Base-by-base conservation (phyloP, 2,888 invertebrate genomes). In the Automeris io region DNA sequence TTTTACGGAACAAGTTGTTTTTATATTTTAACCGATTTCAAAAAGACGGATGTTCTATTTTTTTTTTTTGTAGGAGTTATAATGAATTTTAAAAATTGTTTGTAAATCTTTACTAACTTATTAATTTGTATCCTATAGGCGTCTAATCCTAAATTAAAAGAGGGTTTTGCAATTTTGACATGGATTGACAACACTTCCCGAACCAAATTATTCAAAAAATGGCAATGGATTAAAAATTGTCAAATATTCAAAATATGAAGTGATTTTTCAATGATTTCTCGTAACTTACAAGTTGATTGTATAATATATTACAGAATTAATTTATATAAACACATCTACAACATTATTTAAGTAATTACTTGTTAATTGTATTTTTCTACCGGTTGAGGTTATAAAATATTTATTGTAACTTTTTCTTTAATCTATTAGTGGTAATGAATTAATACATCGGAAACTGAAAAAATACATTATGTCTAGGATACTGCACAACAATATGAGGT, bases 401-500 rank as follows among this genome's bases (percentile, higher is more conserved):
- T 52, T 29, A 53, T 54, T 41, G 49, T 50, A 46, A 36, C 49
- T 51, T 49, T 53, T 61, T 59, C 54, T 57, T 53, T 45, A 45
- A 39, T 46, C 56, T 53, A 47, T 44, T 54, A 54, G 60, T 70
- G 69, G 73, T 73, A 73, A 76, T 70, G 70, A 68, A 66, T n/a
- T n/a, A n/a, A 67, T 65, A 65, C 59, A 53, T 57, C 54, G 53
- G 54, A 54, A 63, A 52, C 52, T 58, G 41, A 63, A 67, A 45
- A 54, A 65, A 65, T 70, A 64, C 73, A 80, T 47, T 54, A 85
- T 86, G 86, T 85, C 86, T 48, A 75, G 85, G 61, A 81, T 86
- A 66, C 72, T 86, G 38, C 80, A 83, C 57, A 77, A 83, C 62
- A 81, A 78, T 42, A 60, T 82, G 59, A 81, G 82, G 86, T 83